These are phyloP conservation scores for Ips nitidus DNA, from an alignment of 1,140 invertebrate genomes.

Conservation along the genomic window DNA sequence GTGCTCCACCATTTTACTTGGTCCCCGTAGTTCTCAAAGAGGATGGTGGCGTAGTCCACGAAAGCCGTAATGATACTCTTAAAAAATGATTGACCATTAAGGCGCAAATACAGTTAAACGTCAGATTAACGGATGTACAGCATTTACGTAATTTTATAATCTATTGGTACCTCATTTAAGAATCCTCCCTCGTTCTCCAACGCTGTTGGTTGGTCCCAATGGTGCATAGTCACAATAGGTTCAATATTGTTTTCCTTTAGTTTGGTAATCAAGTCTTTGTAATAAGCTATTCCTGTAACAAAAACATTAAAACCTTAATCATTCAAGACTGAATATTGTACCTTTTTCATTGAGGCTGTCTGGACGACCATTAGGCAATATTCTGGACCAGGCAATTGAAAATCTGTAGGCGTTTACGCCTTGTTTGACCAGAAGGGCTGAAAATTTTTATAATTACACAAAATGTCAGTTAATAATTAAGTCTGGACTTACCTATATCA, in stretches of 20 bases:
- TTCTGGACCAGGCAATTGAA: slow-evolving; percentile 62
- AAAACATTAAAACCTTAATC: too few species aligned
- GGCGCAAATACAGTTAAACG: not conserved
- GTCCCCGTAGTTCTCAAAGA: slow-evolving; percentile 62
- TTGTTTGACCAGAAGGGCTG: slow-evolving; percentile 51
- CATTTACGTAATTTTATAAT: not conserved
- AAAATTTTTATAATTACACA: not conserved
- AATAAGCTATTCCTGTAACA: slow-evolving; percentile 54
- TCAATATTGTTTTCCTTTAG: slow-evolving; percentile 57
- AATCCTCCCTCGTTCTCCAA: slow-evolving; percentile 56
- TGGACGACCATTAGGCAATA: slow-evolving; percentile 39
- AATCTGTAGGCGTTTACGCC: slow-evolving; percentile 57
- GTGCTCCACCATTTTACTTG: slow-evolving; percentile 68
- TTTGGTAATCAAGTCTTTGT: slow-evolving; percentile 59
- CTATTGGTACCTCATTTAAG: slow-evolving; percentile 15
- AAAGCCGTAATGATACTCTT: slow-evolving; percentile 58
- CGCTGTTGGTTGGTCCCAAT: slow-evolving; percentile 69
- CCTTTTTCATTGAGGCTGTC: slow-evolving; percentile 61
- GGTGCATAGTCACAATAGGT: slow-evolving; percentile 70
- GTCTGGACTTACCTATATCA: slow-evolving; percentile 51
- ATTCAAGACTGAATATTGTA: not conserved
- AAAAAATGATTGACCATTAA: not conserved
- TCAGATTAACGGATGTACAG: too few species aligned
- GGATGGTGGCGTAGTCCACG: slow-evolving; percentile 60
- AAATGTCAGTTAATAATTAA: not conserved